Evolutionary conservation across 1,140 invertebrate species (phyloP).

Genomic region (Lanistes nyassanus): DNA sequence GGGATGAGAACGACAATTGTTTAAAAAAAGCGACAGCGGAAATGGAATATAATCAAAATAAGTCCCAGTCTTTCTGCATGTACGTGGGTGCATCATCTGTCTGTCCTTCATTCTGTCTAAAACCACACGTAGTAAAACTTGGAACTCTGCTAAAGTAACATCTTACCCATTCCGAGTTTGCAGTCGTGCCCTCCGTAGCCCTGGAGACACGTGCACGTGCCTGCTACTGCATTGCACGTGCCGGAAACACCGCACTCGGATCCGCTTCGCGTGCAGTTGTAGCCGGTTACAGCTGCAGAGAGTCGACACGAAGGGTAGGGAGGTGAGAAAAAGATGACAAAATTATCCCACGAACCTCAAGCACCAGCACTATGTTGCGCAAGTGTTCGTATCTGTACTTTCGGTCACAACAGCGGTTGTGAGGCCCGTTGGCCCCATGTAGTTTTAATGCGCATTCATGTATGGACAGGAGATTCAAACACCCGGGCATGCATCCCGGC

Average conservation of each 20-base stretch:
- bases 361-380: too few species aligned
- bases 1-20: too few species aligned
- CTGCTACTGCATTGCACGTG: background rate
- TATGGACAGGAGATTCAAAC: too few species aligned
- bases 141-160: background rate
- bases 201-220: background rate
- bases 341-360: too few species aligned
- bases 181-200: background rate
- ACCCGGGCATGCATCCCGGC: too few species aligned
- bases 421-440: too few species aligned
- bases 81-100: background rate
- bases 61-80: background rate
- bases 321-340: too few species aligned
- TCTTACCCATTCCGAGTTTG: background rate
- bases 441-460: too few species aligned
- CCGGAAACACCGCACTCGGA: background rate
- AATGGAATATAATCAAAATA: too few species aligned
- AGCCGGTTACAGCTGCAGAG: background rate
- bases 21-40: too few species aligned
- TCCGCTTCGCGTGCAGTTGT: constrained; percentile 1
- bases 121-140: background rate
- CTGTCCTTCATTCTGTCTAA: background rate
- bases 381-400: background rate
- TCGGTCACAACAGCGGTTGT: too few species aligned
- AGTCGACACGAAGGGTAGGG: background rate